phyloP scores from a whole-genome alignment of 2,888 invertebrate genomes.

The Lepidonotus clava region DNA sequence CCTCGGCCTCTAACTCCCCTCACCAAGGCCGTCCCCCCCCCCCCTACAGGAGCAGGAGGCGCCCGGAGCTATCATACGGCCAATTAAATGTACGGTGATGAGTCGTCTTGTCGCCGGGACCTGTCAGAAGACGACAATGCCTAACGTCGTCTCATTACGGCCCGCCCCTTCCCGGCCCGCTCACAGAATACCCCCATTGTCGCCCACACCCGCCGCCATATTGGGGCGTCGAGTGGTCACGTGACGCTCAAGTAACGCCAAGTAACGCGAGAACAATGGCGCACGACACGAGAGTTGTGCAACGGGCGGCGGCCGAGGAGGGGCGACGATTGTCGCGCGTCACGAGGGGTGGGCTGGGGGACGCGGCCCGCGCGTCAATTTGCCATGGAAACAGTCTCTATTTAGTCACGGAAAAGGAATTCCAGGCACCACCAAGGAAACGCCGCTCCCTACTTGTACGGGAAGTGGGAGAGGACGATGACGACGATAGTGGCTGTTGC shows the following conservation, averaged over 20 bases:
- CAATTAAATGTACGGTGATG: slow-evolving; percentile 27
- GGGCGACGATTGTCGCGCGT: not conserved
- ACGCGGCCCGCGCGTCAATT: not conserved
- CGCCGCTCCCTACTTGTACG: no score
- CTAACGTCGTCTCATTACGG: slow-evolving; percentile 29
- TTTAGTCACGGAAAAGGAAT: slow-evolving; percentile 48
- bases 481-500: no score
- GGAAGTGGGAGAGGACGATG: not conserved
- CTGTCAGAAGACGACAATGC: slow-evolving; percentile 39
- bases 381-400: slow-evolving; percentile 47
- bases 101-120: not conserved
- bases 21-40: no score
- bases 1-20: no score
- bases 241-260: slow-evolving; percentile 46
- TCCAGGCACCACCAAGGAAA: slow-evolving; percentile 45
- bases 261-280: slow-evolving; percentile 50
- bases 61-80: slow-evolving; percentile 29
- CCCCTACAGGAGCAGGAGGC: not conserved
- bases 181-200: slow-evolving; percentile 39
- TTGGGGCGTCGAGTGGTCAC: slow-evolving; percentile 48
- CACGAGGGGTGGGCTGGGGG: not conserved
- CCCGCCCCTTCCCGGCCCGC: not conserved
- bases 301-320: slow-evolving; percentile 1
- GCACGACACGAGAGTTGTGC: slow-evolving; percentile 50
- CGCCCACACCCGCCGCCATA: slow-evolving; percentile 37